Evolutionary conservation across 2,113 vertebrate genomes (phyloP).

Genomic region (Trachemys scripta): DNA sequence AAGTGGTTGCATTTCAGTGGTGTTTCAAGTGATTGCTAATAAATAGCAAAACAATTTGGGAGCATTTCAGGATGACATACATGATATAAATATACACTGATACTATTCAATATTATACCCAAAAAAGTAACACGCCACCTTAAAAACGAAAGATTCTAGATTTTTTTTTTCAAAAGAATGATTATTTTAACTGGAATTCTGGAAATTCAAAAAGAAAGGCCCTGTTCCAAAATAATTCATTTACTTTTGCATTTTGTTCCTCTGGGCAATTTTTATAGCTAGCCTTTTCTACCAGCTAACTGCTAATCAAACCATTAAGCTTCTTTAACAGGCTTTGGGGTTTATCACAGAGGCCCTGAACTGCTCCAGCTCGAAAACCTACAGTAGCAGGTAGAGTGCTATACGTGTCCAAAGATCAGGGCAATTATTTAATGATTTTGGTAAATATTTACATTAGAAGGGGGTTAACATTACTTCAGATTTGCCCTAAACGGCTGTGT

Average conservation of each 20-base stretch:
- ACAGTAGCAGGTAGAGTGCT: constrained; percentile 73
- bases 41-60: constrained; percentile 47
- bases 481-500: constrained; percentile 69
- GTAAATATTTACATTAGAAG: constrained; percentile 77
- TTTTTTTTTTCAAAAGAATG: not conserved
- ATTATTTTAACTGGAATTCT: not conserved
- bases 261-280: constrained; percentile 39
- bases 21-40: constrained; percentile 50
- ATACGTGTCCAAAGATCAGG: constrained; percentile 59
- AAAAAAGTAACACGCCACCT: constrained; percentile 1
- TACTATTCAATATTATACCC: not conserved
- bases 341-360: constrained; percentile 35
- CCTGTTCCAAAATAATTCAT: not conserved
- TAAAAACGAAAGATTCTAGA: constrained; percentile 22
- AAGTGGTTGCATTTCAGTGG: constrained; percentile 56
- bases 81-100: constrained; percentile 46
- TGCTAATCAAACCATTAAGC: constrained; percentile 36
- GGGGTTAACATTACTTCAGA: constrained; percentile 68
- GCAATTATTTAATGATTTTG: constrained; percentile 67
- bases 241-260: constrained; percentile 10
- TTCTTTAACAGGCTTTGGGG: constrained; percentile 10
- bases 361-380: constrained; percentile 37
- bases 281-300: constrained; percentile 52
- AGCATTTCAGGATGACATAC: constrained; percentile 46
- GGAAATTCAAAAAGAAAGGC: not conserved